These are phyloP conservation scores for Megalops atlanticus DNA, from an alignment of 2,113 vertebrate species.

Conservation along the genomic window DNA sequence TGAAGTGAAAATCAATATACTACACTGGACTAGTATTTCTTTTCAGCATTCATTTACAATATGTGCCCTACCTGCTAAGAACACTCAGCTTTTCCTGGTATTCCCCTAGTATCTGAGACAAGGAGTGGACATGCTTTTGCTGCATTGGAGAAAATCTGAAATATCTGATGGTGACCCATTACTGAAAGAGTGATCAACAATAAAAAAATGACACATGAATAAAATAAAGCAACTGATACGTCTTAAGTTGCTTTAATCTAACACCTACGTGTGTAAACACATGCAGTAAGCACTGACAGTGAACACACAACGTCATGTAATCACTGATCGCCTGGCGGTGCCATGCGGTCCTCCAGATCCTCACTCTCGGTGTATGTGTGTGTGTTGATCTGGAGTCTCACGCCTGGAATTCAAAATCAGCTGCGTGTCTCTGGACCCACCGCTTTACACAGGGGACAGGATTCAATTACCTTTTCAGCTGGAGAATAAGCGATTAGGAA, in stretches of 20 bases:
- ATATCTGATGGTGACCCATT: too few relatives aligned
- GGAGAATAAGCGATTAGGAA: constrained; percentile 60
- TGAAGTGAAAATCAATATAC: too few relatives aligned
- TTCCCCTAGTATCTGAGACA: too few relatives aligned
- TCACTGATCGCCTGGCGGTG: constrained; percentile 31
- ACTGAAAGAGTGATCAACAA: too few relatives aligned
- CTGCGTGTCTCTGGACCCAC: constrained; percentile 48
- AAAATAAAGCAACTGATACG: background rate
- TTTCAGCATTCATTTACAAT: background rate
- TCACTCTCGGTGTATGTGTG: too few relatives aligned
- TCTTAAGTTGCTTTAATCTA: constrained; percentile 10
- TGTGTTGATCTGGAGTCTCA: background rate
- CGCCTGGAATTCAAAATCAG: constrained; percentile 14
- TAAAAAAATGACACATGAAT: background rate
- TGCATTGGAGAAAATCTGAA: too few relatives aligned
- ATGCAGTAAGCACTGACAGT: background rate
- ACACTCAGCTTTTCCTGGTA: too few relatives aligned
- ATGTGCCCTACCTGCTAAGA: background rate
- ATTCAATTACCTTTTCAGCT: constrained; percentile 63
- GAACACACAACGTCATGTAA: constrained; percentile 39
- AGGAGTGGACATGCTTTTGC: too few relatives aligned
- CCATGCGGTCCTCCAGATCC: background rate
- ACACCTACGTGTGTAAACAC: background rate
- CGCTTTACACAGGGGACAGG: constrained; percentile 48
- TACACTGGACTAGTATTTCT: background rate